These are phyloP conservation scores for Myanophis thanlyinensis DNA, from an alignment of 2,113 vertebrate genomes.

Conservation along the genomic window DNA sequence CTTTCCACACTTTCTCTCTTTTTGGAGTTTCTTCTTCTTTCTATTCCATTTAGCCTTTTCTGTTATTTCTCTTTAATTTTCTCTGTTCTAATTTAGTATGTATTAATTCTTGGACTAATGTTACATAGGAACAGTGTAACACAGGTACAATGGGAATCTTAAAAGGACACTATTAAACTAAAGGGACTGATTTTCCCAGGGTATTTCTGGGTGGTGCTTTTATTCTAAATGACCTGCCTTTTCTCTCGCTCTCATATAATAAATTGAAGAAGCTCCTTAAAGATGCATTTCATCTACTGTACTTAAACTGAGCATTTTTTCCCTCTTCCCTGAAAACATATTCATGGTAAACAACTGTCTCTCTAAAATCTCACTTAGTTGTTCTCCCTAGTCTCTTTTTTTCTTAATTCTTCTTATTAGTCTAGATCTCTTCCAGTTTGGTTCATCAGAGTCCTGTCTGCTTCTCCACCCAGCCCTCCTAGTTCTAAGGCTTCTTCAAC, in stretches of 20 bases:
- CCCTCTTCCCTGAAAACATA: neutral
- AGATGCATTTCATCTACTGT: neutral
- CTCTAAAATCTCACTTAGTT: neutral
- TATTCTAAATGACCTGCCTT: neutral
- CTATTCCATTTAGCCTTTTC: neutral
- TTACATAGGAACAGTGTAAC: neutral
- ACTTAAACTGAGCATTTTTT: neutral
- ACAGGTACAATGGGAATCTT: neutral
- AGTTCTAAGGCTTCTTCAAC: neutral
- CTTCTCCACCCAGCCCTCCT: neutral
- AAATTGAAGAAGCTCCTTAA: neutral
- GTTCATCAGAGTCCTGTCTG: neutral
- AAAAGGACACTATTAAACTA: neutral
- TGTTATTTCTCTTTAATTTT: neutral
- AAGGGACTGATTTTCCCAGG: neutral
- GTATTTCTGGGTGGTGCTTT: neutral
- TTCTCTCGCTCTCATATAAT: neutral
- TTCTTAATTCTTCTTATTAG: neutral
- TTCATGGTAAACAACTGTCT: neutral
- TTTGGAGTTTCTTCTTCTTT: neutral
- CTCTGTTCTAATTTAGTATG: too few species aligned
- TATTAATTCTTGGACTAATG: too few species aligned
- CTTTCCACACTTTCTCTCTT: neutral
- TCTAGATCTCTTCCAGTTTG: neutral
- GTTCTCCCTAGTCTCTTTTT: neutral